A percentile compares a stretch with the other conserved stretches of the same genome.
Evolutionary conservation across 2,113 vertebrate genomes (phyloP).

Genomic region (Pomatorhinus ruficollis): DNA sequence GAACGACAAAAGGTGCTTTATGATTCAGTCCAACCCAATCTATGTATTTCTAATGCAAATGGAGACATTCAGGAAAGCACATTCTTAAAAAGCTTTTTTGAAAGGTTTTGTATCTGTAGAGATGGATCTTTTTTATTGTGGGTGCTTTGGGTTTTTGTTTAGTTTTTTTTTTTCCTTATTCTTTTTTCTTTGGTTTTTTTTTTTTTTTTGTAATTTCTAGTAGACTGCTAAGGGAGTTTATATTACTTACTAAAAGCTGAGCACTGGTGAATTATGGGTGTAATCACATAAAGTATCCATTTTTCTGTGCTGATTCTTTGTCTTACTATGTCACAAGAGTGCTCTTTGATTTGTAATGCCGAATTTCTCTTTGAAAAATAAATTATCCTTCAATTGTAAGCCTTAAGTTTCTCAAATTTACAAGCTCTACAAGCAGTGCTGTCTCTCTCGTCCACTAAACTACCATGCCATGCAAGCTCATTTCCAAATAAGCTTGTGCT

Average conservation of each 20-base stretch:
- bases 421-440: neutral
- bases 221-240: neutral
- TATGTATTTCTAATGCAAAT: slow-evolving; percentile 52
- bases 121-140: neutral
- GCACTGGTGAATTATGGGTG: neutral
- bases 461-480: neutral
- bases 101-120: neutral
- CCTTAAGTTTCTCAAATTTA: neutral
- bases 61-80: neutral
- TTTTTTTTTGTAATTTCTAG: neutral
- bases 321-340: neutral
- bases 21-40: neutral
- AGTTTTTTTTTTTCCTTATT: neutral
- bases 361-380: slow-evolving; percentile 4
- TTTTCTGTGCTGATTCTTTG: neutral
- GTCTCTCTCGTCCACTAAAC: neutral
- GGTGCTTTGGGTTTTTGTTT: neutral
- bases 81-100: neutral
- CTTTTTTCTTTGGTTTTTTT: too few species aligned
- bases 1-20: slow-evolving; percentile 19
- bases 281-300: neutral
- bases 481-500: neutral
- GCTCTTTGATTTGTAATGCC: neutral
- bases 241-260: neutral
- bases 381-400: neutral